Conservation (phyloP, 2,888 invertebrate genomes). For the Sesia apiformis region DNA sequence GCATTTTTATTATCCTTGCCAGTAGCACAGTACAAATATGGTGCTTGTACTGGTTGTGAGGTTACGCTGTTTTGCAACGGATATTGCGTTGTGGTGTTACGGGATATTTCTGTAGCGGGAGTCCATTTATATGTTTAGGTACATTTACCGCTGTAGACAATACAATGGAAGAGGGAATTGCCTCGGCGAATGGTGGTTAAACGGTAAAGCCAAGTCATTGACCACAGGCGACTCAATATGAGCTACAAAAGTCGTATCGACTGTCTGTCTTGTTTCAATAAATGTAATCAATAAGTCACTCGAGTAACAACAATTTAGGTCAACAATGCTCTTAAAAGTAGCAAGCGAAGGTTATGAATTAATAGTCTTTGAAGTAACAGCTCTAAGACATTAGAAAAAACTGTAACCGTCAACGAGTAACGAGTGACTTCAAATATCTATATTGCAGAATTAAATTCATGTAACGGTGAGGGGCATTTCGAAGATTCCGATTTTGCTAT, state of each 20-base stretch:
- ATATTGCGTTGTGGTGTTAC: conserved; percentile 1
- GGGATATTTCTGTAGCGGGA: background rate
- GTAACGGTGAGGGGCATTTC: too few relatives aligned
- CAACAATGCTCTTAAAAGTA: background rate
- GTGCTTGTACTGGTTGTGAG: background rate
- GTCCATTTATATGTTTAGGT: conserved; percentile 1
- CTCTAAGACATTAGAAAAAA: background rate
- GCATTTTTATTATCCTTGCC: background rate
- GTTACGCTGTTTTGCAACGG: conserved; percentile 1
- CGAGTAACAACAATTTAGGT: background rate
- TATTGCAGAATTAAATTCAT: too few relatives aligned
- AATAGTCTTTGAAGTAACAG: background rate
- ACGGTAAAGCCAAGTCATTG: conserved; percentile 57
- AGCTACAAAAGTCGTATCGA: conserved; percentile 37
- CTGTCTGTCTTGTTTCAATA: background rate
- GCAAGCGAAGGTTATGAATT: background rate
- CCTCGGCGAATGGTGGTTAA: conserved; percentile 20
- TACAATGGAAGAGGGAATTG: conserved; percentile 24
- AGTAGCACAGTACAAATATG: background rate
- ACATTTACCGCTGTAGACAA: conserved; percentile 12
- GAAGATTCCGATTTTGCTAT: too few relatives aligned
- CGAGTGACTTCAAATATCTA: background rate
- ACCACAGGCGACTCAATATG: conserved; percentile 46
- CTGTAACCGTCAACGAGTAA: background rate
- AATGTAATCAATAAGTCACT: background rate